Evolutionary conservation across 2,797 vertebrate species (phyloP).

Genomic region (Pachyuromys duprasi): DNA sequence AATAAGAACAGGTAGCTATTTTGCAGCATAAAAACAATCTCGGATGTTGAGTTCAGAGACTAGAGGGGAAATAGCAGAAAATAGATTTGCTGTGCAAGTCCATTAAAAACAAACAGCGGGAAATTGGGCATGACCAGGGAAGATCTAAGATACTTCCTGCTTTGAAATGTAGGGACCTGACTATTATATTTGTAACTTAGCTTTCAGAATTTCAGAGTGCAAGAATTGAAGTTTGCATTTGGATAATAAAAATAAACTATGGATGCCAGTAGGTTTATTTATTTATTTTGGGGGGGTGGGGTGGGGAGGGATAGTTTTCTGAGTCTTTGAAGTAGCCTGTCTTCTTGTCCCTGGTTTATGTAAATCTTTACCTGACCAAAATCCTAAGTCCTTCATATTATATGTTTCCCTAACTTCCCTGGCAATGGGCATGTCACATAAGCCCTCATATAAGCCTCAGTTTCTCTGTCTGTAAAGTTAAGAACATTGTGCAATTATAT

Average conservation of each 20-base stretch:
- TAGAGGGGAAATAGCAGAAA: background rate
- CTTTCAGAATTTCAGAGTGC: background rate
- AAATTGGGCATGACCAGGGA: background rate
- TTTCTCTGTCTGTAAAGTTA: conserved; percentile 5
- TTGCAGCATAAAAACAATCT: background rate
- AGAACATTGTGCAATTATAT: background rate
- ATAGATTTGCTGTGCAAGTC: background rate
- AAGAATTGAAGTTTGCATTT: background rate
- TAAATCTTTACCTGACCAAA: background rate
- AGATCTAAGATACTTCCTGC: conserved; percentile 1
- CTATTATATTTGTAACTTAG: background rate
- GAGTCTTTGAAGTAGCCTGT: background rate
- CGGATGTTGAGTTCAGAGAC: background rate
- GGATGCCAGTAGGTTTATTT: background rate
- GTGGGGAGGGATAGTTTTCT: background rate
- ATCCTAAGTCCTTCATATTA: background rate
- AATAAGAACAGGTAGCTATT: background rate
- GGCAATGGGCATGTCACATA: background rate
- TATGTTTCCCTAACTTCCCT: background rate
- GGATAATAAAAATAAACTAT: background rate
- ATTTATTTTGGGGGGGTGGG: background rate
- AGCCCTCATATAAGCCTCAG: background rate
- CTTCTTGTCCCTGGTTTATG: background rate
- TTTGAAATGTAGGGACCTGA: background rate
- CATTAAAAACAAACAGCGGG: conserved; percentile 33